A percentile compares a stretch with the other conserved stretches of the same genome.
phyloP scores from a whole-genome alignment of 2,888 invertebrate species.

The Ctenicera cuprea region DNA sequence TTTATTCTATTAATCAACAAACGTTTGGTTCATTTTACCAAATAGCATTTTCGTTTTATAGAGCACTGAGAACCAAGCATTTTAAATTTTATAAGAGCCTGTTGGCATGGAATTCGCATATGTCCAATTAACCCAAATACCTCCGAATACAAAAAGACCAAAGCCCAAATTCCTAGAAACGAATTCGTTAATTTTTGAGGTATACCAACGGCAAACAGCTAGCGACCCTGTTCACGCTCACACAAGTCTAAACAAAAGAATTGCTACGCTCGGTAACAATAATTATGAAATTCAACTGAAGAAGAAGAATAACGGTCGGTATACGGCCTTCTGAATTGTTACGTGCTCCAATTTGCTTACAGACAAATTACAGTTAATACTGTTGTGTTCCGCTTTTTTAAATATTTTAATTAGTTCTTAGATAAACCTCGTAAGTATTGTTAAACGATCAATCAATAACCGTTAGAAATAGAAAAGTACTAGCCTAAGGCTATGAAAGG shows the following conservation, averaged over 20 bases:
- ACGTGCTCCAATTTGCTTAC: constrained; percentile 28
- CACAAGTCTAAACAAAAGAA: constrained; percentile 31
- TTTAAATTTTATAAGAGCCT: background rate
- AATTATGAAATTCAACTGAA: constrained; percentile 23
- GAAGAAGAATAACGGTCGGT: constrained; percentile 20
- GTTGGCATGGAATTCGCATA: background rate
- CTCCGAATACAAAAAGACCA: background rate
- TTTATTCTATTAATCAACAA: background rate
- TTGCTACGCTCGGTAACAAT: constrained; percentile 20
- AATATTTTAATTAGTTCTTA: too few species aligned
- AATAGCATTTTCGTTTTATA: background rate
- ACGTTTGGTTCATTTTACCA: background rate
- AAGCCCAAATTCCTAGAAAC: background rate
- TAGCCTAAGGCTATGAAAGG: too few species aligned
- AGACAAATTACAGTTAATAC: constrained; percentile 27
- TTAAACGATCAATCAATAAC: too few species aligned
- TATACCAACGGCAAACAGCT: background rate
- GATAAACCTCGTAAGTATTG: too few species aligned
- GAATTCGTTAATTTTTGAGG: constrained; percentile 8
- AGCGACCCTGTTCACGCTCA: constrained; percentile 26
- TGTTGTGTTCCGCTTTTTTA: background rate
- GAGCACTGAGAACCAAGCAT: background rate
- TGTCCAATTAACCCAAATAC: constrained; percentile 25
- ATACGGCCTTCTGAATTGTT: constrained; percentile 27
- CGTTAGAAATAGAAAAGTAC: too few species aligned